Percentiles rank a stretch among this genome's conserved stretches.
phyloP scores from a whole-genome alignment of 1,140 invertebrate species.

The Cotesia glomerata region DNA sequence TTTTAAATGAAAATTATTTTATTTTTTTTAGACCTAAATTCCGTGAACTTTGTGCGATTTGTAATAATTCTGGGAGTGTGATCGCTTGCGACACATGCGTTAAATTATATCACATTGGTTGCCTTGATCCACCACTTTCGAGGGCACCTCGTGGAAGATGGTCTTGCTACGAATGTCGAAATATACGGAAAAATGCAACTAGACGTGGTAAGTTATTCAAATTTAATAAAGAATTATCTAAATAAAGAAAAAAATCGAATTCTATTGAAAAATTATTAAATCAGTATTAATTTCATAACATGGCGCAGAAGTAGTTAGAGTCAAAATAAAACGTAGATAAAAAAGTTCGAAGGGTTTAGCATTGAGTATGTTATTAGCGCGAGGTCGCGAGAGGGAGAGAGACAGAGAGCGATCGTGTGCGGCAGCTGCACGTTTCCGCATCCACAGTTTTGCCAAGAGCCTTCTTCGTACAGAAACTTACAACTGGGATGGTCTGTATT shows the following conservation, averaged over 20 bases:
- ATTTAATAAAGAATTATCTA: slow-evolving; percentile 6
- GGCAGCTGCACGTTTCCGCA: slow-evolving; percentile 64
- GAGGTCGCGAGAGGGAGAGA: slow-evolving; percentile 60
- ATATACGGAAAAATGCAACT: slow-evolving; percentile 47
- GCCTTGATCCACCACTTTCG: slow-evolving; percentile 67
- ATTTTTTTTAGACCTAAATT: slow-evolving; percentile 36
- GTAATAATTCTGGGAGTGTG: slow-evolving; percentile 62
- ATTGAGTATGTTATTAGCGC: slow-evolving; percentile 56
- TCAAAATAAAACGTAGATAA: slow-evolving; percentile 36
- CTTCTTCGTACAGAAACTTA: slow-evolving; percentile 62
- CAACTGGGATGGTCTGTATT: slow-evolving; percentile 63
- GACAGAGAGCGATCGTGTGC: slow-evolving; percentile 62
- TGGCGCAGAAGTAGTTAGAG: slow-evolving; percentile 9
- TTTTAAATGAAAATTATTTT: too few species aligned
- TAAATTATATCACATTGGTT: slow-evolving; percentile 66
- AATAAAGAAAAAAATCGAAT: not conserved
- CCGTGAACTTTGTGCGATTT: slow-evolving; percentile 44
- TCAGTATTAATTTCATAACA: not conserved
- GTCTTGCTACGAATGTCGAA: slow-evolving; percentile 67
- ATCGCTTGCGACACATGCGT: slow-evolving; percentile 68
- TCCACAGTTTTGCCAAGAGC: slow-evolving; percentile 65
- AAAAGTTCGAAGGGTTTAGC: slow-evolving; percentile 46
- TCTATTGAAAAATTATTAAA: not conserved
- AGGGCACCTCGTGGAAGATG: slow-evolving; percentile 68
- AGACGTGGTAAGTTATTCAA: slow-evolving; percentile 45